Conservation (phyloP, 2,113 vertebrate genomes). For the Sinocyclocheilus anophthalmus region DNA sequence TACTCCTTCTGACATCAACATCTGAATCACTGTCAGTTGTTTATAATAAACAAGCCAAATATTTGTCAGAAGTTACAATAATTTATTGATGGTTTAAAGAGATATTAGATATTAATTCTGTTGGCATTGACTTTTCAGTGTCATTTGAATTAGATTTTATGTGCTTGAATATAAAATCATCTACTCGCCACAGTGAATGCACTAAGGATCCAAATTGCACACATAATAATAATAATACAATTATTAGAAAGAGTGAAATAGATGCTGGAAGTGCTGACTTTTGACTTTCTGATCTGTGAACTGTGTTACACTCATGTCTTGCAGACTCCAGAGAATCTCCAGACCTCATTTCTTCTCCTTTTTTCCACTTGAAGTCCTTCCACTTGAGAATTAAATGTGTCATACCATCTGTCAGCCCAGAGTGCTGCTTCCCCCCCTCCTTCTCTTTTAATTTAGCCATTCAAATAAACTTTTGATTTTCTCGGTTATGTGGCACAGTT, state of each 20-base stretch:
- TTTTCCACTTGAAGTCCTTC: conserved; percentile 41
- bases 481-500: conserved; percentile 24
- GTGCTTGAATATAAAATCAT: too few species aligned
- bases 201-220: not conserved
- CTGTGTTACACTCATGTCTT: conserved; percentile 22
- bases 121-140: too few species aligned
- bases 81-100: not conserved
- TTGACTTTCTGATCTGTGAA: conserved; percentile 42
- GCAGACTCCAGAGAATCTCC: conserved; percentile 34
- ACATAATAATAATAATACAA: not conserved
- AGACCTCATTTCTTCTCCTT: conserved; percentile 51
- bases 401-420: conserved; percentile 56
- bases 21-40: not conserved
- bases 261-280: conserved; percentile 42
- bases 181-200: not conserved
- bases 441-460: conserved; percentile 3
- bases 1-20: not conserved
- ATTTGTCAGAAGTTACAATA: not conserved
- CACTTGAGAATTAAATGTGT: conserved; percentile 55
- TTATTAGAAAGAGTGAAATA: conserved; percentile 19
- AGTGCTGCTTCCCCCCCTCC: conserved; percentile 43
- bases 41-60: not conserved
- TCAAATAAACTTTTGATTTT: conserved; percentile 49
- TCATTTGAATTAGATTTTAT: too few species aligned
- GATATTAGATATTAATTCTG: too few species aligned